Percentiles rank a stretch among this genome's conserved stretches.
Evolutionary conservation across 1,140 invertebrate genomes (phyloP).

Genomic region (Penaeus japonicus): DNA sequence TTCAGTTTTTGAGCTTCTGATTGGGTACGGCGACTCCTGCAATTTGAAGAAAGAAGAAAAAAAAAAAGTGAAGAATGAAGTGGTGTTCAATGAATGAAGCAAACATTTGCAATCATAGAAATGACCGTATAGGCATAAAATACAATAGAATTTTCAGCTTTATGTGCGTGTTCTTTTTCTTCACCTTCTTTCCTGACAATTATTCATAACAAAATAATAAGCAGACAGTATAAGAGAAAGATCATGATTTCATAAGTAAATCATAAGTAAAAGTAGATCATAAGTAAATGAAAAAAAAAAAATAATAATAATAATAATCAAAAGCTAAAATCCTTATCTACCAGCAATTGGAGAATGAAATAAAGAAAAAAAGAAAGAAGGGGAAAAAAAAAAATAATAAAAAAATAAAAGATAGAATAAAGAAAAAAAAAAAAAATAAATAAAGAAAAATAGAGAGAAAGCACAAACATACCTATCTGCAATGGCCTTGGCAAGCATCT

Average conservation of each 20-base stretch:
- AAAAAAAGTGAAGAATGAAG: background rate
- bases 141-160: too few relatives aligned
- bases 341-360: too few relatives aligned
- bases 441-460: background rate
- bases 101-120: too few relatives aligned
- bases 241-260: too few relatives aligned
- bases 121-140: too few relatives aligned
- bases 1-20: constrained; percentile 75
- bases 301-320: too few relatives aligned
- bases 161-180: background rate
- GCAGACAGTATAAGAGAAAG: too few relatives aligned
- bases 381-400: constrained; percentile 42
- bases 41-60: constrained; percentile 31
- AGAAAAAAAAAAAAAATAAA: constrained; percentile 45
- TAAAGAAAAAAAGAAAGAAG: background rate
- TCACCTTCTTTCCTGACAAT: background rate
- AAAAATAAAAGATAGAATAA: background rate
- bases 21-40: constrained; percentile 75
- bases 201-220: too few relatives aligned
- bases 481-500: constrained; percentile 75
- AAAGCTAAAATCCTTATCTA: too few relatives aligned
- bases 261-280: too few relatives aligned
- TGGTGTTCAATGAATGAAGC: background rate
- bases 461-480: constrained; percentile 69
- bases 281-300: too few relatives aligned